Evolutionary conservation across 2,888 invertebrate genomes (phyloP), one percentile per base, ranked within the genome.

Genomic region (Campoletis raptor): DNA sequence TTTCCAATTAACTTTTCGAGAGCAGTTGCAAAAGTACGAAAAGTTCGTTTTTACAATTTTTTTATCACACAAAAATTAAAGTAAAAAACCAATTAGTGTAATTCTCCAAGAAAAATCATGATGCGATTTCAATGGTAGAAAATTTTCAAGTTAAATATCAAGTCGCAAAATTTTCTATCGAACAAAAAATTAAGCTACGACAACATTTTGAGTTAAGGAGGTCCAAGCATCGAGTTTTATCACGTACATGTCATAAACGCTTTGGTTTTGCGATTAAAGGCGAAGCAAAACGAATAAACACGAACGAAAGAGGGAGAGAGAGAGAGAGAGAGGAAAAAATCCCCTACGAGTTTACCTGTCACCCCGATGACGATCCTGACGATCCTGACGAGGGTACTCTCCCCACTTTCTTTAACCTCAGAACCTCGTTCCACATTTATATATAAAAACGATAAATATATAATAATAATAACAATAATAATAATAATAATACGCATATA

Each of bases 351-450:
- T 90, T 93, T 93, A 94, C 93, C 93, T 94, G 94, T 94, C 94
- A 94, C 91, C 90, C 91, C 91, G 91, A 91, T 93, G 93, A 93
- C 93, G 93, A 93, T 91, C 90, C 90, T 93, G 93, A 93, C 93
- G 93, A 93, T 91, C 90, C 90, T 93, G 93, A 93, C 93, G 90
- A 93, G 93, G 93, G 93, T 92, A 61, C 88, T 86, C 88, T 88
- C 52, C 54, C 40, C 70, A 54, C 52, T 36, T 73, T 57, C 42
- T 74, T 40, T 24, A 37, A 48, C 67, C 57, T 24, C 9, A 48
- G 30, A 42, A 8, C 40, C 69, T 74, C 83, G 70, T 74, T 85
- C 85, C 78, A 83, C 82, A 79, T 79, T 85, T 87, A 89, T 88
- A 87, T 86, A 79, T 64, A 66, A 84, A 45, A 81, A 76, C 21